These are phyloP conservation scores for Diplazon laetatorius DNA, from an alignment of 2,888 invertebrate genomes.

Conservation along the genomic window DNA sequence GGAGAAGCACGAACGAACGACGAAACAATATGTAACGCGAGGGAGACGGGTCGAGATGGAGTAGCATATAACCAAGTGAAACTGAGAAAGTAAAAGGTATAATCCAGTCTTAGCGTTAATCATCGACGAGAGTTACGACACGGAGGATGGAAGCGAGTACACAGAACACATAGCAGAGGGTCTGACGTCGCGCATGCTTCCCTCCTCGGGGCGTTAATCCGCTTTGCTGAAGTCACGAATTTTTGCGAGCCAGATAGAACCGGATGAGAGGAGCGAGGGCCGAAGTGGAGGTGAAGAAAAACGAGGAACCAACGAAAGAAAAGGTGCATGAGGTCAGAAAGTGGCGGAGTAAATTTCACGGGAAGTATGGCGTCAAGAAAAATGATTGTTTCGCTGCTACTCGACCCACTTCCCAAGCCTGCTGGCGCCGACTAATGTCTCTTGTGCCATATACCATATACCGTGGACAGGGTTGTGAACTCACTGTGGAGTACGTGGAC, in stretches of 20 bases:
- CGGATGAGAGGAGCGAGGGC: constrained; percentile 1
- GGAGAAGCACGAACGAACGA: constrained; percentile 39
- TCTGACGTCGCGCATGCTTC: constrained; percentile 19
- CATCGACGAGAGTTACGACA: constrained; percentile 44
- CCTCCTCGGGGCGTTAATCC: constrained; percentile 38
- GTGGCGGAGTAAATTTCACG: constrained; percentile 70
- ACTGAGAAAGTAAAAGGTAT: constrained; percentile 43
- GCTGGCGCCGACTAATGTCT: constrained; percentile 69
- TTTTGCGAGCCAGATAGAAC: constrained; percentile 49
- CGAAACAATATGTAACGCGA: constrained; percentile 45
- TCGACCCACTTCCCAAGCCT: constrained; percentile 69
- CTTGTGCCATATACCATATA: constrained; percentile 34
- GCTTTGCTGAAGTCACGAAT: constrained; percentile 52
- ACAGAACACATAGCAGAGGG: constrained; percentile 16
- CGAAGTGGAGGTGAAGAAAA: not conserved
- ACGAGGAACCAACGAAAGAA: constrained; percentile 9
- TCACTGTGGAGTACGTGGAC: constrained; percentile 17
- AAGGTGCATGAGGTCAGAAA: constrained; percentile 56
- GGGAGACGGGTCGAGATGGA: constrained; percentile 16
- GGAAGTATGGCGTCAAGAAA: constrained; percentile 70
- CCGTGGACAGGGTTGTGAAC: constrained; percentile 26
- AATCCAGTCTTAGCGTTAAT: constrained; percentile 56
- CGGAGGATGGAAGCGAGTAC: constrained; percentile 8
- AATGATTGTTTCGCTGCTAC: constrained; percentile 70
- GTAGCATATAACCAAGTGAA: constrained; percentile 41